These are phyloP conservation scores for Chironomus tentans DNA, from an alignment of 2,888 invertebrate genomes.

Conservation along the genomic window DNA sequence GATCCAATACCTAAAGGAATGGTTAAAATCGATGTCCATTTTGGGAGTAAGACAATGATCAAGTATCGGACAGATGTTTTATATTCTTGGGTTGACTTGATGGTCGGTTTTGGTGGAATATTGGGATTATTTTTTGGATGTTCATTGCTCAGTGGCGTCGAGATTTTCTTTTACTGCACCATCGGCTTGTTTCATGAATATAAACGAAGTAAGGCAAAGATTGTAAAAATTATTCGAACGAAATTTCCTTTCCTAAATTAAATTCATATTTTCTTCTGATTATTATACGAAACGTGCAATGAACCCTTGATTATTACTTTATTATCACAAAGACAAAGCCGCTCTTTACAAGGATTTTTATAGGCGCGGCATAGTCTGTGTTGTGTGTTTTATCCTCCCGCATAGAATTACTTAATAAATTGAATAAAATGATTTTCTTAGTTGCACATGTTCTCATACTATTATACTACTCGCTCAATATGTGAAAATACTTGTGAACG, in stretches of 20 bases:
- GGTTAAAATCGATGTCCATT: slow-evolving; percentile 32
- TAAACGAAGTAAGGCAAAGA: not conserved
- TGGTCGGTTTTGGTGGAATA: slow-evolving; percentile 36
- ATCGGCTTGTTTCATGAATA: not conserved
- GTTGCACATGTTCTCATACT: not conserved
- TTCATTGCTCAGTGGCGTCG: slow-evolving; percentile 35
- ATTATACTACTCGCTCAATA: not conserved
- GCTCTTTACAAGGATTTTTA: not conserved
- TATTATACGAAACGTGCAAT: not conserved
- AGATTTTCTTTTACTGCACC: slow-evolving; percentile 33
- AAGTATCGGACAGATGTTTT: slow-evolving; percentile 35
- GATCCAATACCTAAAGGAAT: not conserved
- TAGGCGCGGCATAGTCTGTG: not conserved
- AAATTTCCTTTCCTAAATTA: slow-evolving; percentile 14
- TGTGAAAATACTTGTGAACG: not conserved
- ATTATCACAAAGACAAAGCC: not conserved
- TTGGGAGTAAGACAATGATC: slow-evolving; percentile 32
- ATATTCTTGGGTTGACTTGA: slow-evolving; percentile 33
- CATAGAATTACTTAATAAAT: not conserved
- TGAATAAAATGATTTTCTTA: not conserved
- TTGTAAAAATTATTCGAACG: not conserved
- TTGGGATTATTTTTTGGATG: slow-evolving; percentile 36
- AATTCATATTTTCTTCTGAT: not conserved
- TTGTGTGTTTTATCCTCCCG: not conserved
- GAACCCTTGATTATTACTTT: not conserved